Evolutionary conservation across 2,113 vertebrate species (phyloP).

Genomic region (Crocuta crocuta): DNA sequence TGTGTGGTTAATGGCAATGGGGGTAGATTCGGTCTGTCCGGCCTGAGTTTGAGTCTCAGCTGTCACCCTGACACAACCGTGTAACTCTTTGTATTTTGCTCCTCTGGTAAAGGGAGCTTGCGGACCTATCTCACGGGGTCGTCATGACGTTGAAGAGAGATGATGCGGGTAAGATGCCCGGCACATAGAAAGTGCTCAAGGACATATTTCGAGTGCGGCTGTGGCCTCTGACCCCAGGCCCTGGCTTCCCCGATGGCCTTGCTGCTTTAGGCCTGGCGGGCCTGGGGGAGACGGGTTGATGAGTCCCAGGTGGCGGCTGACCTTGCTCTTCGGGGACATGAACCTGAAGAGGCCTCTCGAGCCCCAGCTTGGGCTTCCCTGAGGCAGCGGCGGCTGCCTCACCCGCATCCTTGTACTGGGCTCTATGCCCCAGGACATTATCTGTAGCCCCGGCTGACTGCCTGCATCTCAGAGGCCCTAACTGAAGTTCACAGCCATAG

Average conservation of each 20-base stretch:
- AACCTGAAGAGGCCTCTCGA: not conserved
- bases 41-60: not conserved
- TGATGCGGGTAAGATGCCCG: fast-evolving
- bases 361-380: not conserved
- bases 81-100: not conserved
- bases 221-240: not conserved
- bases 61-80: not conserved
- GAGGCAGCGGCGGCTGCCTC: not conserved
- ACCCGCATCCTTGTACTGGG: too few relatives aligned
- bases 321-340: not conserved
- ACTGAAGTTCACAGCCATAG: not conserved
- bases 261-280: not conserved
- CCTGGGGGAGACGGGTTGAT: not conserved
- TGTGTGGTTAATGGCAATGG: not conserved
- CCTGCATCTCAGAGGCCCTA: not conserved
- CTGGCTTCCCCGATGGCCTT: not conserved
- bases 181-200: not conserved
- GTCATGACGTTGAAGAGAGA: not conserved
- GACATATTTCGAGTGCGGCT: not conserved
- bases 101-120: not conserved
- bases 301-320: not conserved
- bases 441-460: not conserved
- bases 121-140: not conserved
- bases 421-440: not conserved
- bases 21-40: not conserved